Evolutionary conservation across 1,140 invertebrate genomes (phyloP).

Genomic region (Drosophila pachea): DNA sequence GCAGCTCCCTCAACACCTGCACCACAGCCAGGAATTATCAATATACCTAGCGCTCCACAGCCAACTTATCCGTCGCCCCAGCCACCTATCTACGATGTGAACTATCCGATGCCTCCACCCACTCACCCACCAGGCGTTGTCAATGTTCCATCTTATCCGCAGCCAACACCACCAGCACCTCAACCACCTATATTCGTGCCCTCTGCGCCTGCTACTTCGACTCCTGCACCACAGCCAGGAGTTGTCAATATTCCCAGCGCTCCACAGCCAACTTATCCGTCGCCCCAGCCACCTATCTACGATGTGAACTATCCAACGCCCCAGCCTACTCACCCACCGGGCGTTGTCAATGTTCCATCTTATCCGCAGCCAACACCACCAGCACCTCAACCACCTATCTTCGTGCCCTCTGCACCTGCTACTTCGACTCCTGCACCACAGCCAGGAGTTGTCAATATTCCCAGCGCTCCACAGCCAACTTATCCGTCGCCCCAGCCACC

Average conservation of each 20-base stretch:
- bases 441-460: constrained; percentile 44
- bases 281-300: constrained; percentile 11
- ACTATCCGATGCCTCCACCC: not conserved
- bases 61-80: constrained; percentile 10
- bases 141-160: constrained; percentile 70
- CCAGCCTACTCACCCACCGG: constrained; percentile 20
- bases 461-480: constrained; percentile 27
- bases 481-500: constrained; percentile 29
- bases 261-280: constrained; percentile 20
- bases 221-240: constrained; percentile 28
- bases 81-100: constrained; percentile 17
- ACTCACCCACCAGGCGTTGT: constrained; percentile 82
- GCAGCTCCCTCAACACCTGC: not conserved
- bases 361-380: constrained; percentile 26
- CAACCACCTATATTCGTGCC: constrained; percentile 11
- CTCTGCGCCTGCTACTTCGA: constrained; percentile 4
- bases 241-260: constrained; percentile 44
- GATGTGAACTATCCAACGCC: constrained; percentile 10
- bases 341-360: constrained; percentile 45
- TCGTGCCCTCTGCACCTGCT: constrained; percentile 31
- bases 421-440: constrained; percentile 10
- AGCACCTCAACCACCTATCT: constrained; percentile 32
- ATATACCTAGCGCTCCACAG: constrained; percentile 41
- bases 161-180: not conserved
- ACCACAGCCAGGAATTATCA: constrained; percentile 33